phyloP scores from a whole-genome alignment of 2,888 invertebrate genomes.

The Noctua janthina region DNA sequence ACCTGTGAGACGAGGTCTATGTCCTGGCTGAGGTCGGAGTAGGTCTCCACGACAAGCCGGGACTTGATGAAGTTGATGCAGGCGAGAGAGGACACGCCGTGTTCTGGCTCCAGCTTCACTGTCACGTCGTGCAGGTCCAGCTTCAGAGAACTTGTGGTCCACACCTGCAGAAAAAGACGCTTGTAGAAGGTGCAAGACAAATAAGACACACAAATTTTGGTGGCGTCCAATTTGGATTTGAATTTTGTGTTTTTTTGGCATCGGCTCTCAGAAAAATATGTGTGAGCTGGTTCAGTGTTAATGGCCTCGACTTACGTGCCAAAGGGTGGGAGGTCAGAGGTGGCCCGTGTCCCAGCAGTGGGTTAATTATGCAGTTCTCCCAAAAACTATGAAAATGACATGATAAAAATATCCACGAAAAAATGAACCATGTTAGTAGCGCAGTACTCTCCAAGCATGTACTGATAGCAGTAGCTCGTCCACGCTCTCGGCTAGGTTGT shows the following conservation, averaged over 20 bases:
- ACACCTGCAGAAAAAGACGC: slow-evolving; percentile 85
- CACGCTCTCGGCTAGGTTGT: slow-evolving; percentile 96
- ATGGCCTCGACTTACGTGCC: neutral
- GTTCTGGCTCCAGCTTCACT: slow-evolving; percentile 92
- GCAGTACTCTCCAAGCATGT: neutral
- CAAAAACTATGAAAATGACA: neutral
- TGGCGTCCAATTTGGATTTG: neutral
- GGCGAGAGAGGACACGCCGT: slow-evolving; percentile 92
- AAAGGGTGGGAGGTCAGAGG: neutral
- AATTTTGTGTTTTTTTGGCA: neutral
- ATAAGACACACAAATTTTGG: neutral
- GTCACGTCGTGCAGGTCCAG: slow-evolving; percentile 97
- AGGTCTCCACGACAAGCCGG: slow-evolving; percentile 95
- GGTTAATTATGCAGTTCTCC: neutral
- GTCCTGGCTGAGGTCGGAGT: slow-evolving; percentile 97
- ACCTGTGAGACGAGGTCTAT: slow-evolving; percentile 97
- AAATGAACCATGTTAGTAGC: neutral
- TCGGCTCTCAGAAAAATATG: neutral
- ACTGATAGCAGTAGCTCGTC: slow-evolving; percentile 70
- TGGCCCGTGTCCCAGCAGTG: neutral
- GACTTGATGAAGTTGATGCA: slow-evolving; percentile 98
- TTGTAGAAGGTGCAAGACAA: neutral
- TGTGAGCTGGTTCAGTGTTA: neutral
- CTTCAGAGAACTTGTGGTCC: slow-evolving; percentile 95
- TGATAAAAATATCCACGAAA: neutral